A percentile compares a stretch with the other conserved stretches of the same genome.
These are phyloP conservation scores for Saxicola maurus DNA, from an alignment of 2,797 vertebrate genomes.

Conservation along the genomic window DNA sequence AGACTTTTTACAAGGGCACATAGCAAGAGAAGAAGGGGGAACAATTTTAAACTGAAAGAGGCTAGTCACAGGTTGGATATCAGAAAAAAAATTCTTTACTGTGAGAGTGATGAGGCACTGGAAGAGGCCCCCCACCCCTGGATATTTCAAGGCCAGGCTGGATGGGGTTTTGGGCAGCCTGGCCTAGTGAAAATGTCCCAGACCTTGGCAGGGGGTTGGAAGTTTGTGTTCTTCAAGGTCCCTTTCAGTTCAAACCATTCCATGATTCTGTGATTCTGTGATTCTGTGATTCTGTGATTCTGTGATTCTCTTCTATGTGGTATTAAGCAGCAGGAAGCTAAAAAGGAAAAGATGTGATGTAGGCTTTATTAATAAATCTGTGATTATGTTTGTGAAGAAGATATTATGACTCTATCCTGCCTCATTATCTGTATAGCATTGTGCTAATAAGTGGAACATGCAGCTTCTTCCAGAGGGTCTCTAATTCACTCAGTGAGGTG, in stretches of 20 bases:
- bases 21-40: background rate
- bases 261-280: background rate
- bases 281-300: background rate
- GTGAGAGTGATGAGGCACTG: background rate
- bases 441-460: background rate
- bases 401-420: background rate
- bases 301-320: background rate
- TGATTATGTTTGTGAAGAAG: background rate
- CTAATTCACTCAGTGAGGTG: background rate
- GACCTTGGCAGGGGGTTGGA: accelerated
- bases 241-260: background rate
- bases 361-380: background rate
- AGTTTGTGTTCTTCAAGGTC: background rate
- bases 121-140: accelerated
- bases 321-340: background rate
- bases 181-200: background rate
- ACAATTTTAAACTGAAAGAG: background rate
- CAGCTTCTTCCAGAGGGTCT: background rate
- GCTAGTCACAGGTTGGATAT: background rate
- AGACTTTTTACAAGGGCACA: background rate
- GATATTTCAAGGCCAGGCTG: background rate
- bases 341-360: background rate
- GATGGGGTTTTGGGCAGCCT: background rate
- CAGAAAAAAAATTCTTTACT: background rate
- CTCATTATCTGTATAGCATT: background rate